phyloP scores from a whole-genome alignment of 2,797 vertebrate genomes.

The Threskiornis aethiopicus region DNA sequence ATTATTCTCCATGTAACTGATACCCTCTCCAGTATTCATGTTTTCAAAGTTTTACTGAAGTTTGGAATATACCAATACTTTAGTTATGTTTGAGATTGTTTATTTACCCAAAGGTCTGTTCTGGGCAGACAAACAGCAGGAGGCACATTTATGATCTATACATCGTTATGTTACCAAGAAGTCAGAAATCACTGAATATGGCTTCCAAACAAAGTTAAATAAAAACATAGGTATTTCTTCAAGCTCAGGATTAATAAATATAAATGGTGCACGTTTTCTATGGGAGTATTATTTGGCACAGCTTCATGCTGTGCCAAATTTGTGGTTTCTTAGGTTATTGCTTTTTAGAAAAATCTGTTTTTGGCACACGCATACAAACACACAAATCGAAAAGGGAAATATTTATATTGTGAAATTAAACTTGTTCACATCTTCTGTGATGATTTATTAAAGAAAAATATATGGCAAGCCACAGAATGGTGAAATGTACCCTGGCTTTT shows the following conservation, averaged over 20 bases:
- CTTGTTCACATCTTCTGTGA: conserved; percentile 39
- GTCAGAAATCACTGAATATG: neutral
- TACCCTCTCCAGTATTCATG: neutral
- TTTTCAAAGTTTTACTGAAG: neutral
- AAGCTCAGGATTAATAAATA: conserved; percentile 23
- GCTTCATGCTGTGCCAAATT: neutral
- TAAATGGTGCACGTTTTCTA: conserved; percentile 27
- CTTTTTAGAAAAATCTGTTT: conserved; percentile 31
- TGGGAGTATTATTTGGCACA: conserved; percentile 1
- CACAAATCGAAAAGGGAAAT: conserved; percentile 53
- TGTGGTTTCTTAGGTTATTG: conserved; percentile 16
- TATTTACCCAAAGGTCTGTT: conserved; percentile 6
- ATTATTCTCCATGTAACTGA: neutral
- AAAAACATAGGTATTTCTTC: neutral
- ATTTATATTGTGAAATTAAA: conserved; percentile 49
- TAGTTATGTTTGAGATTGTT: neutral
- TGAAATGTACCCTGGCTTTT: neutral
- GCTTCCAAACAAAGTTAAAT: neutral
- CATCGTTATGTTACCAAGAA: neutral
- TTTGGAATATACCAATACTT: neutral
- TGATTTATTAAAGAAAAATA: conserved; percentile 50
- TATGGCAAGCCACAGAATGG: neutral
- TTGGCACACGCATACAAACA: conserved; percentile 25
- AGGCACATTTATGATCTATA: neutral
- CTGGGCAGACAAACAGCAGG: neutral